A percentile compares a stretch with the other conserved stretches of the same genome.
phyloP scores from a whole-genome alignment of 2,113 vertebrate genomes.

The Platichthys flesus region DNA sequence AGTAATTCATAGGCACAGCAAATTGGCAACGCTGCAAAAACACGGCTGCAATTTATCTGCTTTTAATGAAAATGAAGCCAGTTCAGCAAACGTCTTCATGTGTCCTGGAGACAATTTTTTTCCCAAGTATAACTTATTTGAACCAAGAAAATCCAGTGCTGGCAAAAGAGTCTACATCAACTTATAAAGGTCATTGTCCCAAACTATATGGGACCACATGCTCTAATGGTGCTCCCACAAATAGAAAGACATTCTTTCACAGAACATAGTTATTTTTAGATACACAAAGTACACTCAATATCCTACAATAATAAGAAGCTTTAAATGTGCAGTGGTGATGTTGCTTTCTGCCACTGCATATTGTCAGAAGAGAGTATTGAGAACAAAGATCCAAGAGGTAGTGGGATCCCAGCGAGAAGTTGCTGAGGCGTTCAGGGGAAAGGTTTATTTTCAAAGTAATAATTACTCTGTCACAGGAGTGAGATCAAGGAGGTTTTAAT shows the following conservation, averaged over 20 bases:
- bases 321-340: not conserved
- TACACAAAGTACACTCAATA: no score
- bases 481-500: constrained; percentile 60
- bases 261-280: constrained; percentile 1
- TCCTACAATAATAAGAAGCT: not conserved
- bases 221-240: not conserved
- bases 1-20: no score
- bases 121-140: no score
- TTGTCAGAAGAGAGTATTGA: not conserved
- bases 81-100: no score
- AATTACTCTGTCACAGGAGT: constrained; percentile 64
- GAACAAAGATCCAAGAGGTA: constrained; percentile 12
- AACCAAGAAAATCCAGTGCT: not conserved
- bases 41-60: no score
- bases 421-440: constrained; percentile 24
- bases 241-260: not conserved
- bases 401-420: constrained; percentile 2
- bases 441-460: constrained; percentile 57
- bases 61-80: no score
- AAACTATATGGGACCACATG: not conserved
- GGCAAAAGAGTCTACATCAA: not conserved
- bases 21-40: no score
- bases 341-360: not conserved
- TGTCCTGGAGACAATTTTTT: no score
- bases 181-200: not conserved